Evolutionary conservation across 2,888 invertebrate genomes (phyloP).

Genomic region (Pterostichus madidus): DNA sequence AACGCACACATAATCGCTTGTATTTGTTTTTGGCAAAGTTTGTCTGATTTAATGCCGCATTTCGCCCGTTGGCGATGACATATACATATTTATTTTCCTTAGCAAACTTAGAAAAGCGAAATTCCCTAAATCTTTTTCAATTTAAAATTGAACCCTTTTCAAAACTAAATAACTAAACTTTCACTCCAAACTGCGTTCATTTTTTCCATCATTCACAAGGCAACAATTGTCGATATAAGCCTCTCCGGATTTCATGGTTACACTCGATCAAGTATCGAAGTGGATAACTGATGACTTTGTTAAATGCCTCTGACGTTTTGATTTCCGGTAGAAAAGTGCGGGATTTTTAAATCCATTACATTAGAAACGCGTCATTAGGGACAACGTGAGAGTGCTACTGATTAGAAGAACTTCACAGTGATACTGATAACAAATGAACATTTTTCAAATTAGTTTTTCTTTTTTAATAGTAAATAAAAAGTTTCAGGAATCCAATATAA

Average conservation of each 20-base stretch:
- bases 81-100: too few relatives aligned
- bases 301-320: slow-evolving; percentile 22
- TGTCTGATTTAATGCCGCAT: too few relatives aligned
- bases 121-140: too few relatives aligned
- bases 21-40: too few relatives aligned
- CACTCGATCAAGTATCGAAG: not conserved
- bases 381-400: slow-evolving; percentile 6
- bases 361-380: slow-evolving; percentile 13
- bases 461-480: too few relatives aligned
- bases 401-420: not conserved
- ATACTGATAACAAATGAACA: not conserved
- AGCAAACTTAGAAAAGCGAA: too few relatives aligned
- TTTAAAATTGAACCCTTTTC: too few relatives aligned
- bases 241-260: not conserved
- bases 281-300: slow-evolving; percentile 32
- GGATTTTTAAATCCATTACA: slow-evolving; percentile 24
- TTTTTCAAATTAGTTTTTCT: not conserved
- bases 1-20: too few relatives aligned
- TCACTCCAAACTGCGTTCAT: not conserved
- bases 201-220: not conserved
- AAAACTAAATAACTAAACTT: too few relatives aligned
- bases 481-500: too few relatives aligned
- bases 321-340: slow-evolving; percentile 30
- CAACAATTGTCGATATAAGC: not conserved
- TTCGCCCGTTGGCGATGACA: too few relatives aligned